phyloP scores from a whole-genome alignment of 2,888 invertebrate species.

The Cancer borealis region DNA sequence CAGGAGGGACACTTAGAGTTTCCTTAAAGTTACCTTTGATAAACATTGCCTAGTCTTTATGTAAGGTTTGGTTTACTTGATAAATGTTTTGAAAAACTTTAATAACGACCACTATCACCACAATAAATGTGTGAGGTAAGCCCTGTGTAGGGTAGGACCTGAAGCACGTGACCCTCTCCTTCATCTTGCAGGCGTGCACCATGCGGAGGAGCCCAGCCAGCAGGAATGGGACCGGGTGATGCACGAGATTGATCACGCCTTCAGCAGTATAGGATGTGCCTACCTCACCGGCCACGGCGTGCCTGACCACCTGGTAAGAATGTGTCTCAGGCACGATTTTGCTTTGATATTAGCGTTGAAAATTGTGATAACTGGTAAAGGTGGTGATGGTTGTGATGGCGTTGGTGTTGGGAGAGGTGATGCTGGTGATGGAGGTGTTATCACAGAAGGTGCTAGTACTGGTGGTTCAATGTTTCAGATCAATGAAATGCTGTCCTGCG shows the following conservation, averaged over 20 bases:
- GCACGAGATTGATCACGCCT: constrained; percentile 43
- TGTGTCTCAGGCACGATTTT: neutral
- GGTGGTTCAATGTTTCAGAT: neutral
- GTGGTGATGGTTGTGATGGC: neutral
- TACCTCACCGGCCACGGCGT: constrained; percentile 71
- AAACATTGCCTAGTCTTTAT: neutral
- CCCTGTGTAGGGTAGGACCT: neutral
- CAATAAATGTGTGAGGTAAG: neutral
- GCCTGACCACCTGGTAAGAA: constrained; percentile 55
- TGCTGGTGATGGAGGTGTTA: neutral
- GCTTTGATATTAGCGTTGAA: neutral
- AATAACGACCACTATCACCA: neutral
- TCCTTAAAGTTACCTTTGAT: neutral
- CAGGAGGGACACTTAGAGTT: neutral
- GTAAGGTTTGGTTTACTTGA: neutral
- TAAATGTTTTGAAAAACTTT: neutral
- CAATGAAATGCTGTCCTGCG: neutral
- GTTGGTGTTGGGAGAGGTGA: neutral
- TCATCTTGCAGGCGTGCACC: constrained; percentile 4
- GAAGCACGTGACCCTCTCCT: neutral
- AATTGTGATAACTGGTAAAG: neutral
- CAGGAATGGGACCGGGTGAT: constrained; percentile 62
- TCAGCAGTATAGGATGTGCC: constrained; percentile 65
- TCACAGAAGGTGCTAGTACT: neutral
- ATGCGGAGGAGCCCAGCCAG: constrained; percentile 36